A percentile compares a stretch with the other conserved stretches of the same genome.
phyloP scores from a whole-genome alignment of 2,888 invertebrate genomes.

The Calliphora vomitoria region DNA sequence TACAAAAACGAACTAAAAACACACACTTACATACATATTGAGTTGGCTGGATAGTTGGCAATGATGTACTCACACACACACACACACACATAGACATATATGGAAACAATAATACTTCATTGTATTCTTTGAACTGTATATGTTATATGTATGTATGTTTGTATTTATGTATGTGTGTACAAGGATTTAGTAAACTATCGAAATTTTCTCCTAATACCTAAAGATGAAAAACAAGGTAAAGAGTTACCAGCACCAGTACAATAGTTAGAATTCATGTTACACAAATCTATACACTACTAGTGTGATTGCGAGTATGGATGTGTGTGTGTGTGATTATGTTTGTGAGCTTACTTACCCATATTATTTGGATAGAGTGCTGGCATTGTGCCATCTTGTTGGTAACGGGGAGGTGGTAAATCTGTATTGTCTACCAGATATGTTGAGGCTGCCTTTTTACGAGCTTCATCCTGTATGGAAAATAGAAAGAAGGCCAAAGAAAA shows the following conservation, averaged over 20 bases:
- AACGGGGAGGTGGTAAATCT: conserved; percentile 86
- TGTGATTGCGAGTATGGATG: no score
- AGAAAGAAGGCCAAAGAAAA: conserved; percentile 46
- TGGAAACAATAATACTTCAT: conserved; percentile 49
- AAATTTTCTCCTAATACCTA: conserved; percentile 46
- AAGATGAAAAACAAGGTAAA: conserved; percentile 62
- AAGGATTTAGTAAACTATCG: conserved; percentile 40
- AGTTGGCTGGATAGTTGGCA: conserved; percentile 53
- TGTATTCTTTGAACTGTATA: background rate
- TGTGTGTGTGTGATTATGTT: background rate
- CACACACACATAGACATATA: background rate
- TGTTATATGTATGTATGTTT: background rate
- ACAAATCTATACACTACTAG: conserved; percentile 15
- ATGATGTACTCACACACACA: background rate
- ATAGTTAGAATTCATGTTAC: conserved; percentile 43
- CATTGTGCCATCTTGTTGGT: conserved; percentile 87
- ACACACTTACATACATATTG: background rate
- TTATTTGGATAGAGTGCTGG: conserved; percentile 87
- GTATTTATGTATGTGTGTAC: background rate
- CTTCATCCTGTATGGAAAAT: conserved; percentile 81
- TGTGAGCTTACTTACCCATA: conserved; percentile 84
- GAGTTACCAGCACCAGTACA: conserved; percentile 13
- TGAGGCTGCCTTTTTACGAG: conserved; percentile 86
- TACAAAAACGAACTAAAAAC: conserved; percentile 8
- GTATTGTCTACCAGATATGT: conserved; percentile 86